Conservation (phyloP, 2,888 invertebrate genomes). For the Drosophila cracens region DNA sequence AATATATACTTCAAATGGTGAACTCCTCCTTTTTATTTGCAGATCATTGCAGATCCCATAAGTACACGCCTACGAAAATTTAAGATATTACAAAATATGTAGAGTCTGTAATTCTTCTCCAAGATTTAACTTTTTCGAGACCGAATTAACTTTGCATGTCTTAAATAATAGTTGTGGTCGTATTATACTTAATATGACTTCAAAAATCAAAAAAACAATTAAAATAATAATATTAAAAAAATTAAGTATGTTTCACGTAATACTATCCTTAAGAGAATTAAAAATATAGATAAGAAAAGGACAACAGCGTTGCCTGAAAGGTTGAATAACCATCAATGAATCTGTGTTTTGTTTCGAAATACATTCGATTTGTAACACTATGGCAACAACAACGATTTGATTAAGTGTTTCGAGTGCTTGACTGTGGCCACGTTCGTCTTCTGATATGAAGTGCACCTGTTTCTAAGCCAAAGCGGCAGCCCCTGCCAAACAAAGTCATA, state of each 20-base stretch:
- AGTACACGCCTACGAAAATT: too few species aligned
- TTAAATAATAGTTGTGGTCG: not conserved
- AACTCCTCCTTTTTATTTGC: not conserved
- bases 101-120: not conserved
- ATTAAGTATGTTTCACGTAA: not conserved
- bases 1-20: not conserved
- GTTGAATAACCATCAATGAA: not conserved
- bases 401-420: constrained; percentile 65
- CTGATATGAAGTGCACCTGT: constrained; percentile 80
- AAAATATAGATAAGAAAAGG: not conserved
- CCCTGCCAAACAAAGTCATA: constrained; percentile 76
- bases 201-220: not conserved
- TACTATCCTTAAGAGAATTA: not conserved
- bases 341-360: not conserved
- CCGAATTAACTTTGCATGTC: not conserved
- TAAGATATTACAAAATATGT: too few species aligned
- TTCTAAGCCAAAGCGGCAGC: constrained; percentile 67
- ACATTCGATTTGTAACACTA: constrained; percentile 28
- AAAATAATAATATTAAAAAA: not conserved
- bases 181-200: not conserved
- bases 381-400: constrained; percentile 55
- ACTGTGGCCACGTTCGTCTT: constrained; percentile 56
- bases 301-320: not conserved
- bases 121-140: not conserved
- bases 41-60: not conserved